A percentile compares a stretch with the other conserved stretches of the same genome.
Conservation (phyloP, 2,888 invertebrate genomes). For the Chrysodeixis includens region DNA sequence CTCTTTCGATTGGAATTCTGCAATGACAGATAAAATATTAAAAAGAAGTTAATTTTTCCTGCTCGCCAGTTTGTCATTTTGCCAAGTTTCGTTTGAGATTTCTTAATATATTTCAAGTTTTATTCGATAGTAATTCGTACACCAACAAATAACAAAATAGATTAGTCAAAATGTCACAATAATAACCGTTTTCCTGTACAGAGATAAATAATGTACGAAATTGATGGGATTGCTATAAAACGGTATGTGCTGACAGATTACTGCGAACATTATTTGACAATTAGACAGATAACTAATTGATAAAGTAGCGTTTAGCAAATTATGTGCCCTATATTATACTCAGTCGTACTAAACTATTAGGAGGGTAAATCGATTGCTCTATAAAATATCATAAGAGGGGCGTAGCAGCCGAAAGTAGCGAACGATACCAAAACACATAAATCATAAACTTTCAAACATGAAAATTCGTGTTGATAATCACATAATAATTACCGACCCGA, state of each 20-base stretch:
- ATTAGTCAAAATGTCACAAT: conserved; percentile 50
- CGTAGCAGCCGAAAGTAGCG: conserved; percentile 46
- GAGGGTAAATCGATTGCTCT: conserved; percentile 39
- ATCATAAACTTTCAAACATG: conserved; percentile 84
- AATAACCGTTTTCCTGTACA: conserved; percentile 36
- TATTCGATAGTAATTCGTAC: conserved; percentile 40
- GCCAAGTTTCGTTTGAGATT: conserved; percentile 43
- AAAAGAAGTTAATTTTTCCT: conserved; percentile 39
- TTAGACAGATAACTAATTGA: conserved; percentile 30
- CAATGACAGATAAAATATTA: conserved; percentile 17
- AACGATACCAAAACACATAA: conserved; percentile 78
- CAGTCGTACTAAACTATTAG: conserved; percentile 17
- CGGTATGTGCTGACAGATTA: conserved; percentile 15
- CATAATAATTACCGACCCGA: conserved; percentile 79
- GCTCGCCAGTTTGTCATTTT: conserved; percentile 46
- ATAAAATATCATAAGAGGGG: conserved; percentile 40
- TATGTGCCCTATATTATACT: conserved; percentile 1
- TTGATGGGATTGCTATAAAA: conserved; percentile 35
- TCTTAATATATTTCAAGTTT: conserved; percentile 37
- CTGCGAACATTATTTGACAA: conserved; percentile 29
- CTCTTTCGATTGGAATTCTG: conserved; percentile 29
- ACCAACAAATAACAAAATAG: conserved; percentile 42
- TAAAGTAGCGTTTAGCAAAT: neutral
- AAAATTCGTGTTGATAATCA: conserved; percentile 83
- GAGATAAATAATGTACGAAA: conserved; percentile 36